These are phyloP conservation scores for Siniperca scherzeri DNA, from an alignment of 2,797 vertebrate genomes.

Conservation along the genomic window DNA sequence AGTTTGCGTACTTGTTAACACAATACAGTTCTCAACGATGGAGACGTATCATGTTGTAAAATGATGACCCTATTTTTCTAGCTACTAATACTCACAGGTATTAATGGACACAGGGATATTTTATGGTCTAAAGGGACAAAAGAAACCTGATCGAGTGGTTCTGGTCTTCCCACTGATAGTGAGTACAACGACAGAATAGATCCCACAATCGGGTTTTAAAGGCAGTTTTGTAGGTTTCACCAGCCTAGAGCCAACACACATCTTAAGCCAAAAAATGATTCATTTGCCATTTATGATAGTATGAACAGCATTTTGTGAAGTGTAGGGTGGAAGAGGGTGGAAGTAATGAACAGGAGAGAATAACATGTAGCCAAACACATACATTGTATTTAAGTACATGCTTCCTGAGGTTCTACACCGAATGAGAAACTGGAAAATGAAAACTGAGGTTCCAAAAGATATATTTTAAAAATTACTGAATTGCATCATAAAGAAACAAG, in stretches of 20 bases:
- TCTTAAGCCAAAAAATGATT: background rate
- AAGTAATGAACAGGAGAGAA: background rate
- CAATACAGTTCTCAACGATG: background rate
- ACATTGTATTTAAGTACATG: too few species aligned
- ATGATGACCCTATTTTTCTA: background rate
- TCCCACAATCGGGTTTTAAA: background rate
- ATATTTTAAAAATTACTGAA: background rate
- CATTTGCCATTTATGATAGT: background rate
- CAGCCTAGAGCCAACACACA: background rate
- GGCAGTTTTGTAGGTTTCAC: background rate
- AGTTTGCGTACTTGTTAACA: background rate
- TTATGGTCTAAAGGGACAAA: background rate
- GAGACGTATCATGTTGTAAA: background rate
- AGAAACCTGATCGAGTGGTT: background rate
- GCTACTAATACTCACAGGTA: background rate
- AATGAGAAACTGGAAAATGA: too few species aligned
- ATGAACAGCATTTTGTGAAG: background rate
- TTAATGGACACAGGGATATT: background rate
- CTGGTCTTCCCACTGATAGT: background rate
- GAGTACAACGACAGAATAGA: conserved; percentile 1
- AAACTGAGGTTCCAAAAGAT: too few species aligned
- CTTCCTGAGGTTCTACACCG: too few species aligned
- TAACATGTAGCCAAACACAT: background rate
- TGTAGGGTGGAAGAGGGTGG: background rate
- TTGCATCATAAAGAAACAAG: background rate